Percentiles rank a stretch among this genome's conserved stretches.
These are phyloP conservation scores for Urocynchramus pylzowi DNA, from an alignment of 2,113 vertebrate genomes.

Conservation along the genomic window DNA sequence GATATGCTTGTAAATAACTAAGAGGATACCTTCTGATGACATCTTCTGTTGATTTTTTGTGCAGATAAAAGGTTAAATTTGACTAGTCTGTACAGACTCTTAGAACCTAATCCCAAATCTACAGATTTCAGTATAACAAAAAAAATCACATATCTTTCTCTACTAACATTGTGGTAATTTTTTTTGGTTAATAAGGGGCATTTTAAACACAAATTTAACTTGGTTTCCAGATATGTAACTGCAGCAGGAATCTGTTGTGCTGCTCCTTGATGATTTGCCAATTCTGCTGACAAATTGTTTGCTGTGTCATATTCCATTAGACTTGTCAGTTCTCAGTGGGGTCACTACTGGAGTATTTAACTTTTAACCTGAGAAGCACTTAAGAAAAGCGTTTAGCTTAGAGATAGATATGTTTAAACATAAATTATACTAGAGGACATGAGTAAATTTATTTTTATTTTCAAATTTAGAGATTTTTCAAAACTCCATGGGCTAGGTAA, in stretches of 20 bases:
- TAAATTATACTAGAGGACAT: background rate
- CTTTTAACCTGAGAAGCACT: slow-evolving; percentile 38
- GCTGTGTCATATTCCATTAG: slow-evolving; percentile 30
- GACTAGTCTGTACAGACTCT: background rate
- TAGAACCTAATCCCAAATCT: background rate
- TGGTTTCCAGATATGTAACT: background rate
- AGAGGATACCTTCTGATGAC: background rate
- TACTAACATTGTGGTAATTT: background rate
- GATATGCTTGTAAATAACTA: background rate
- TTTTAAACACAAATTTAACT: slow-evolving; percentile 29
- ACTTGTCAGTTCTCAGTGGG: slow-evolving; percentile 6
- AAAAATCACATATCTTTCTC: background rate
- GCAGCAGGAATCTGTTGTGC: slow-evolving; percentile 10
- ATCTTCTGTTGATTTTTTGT: background rate
- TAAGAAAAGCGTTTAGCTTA: slow-evolving; percentile 2
- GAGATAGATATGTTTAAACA: background rate
- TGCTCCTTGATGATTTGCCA: slow-evolving; percentile 53
- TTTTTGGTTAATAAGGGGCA: background rate
- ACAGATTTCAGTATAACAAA: background rate
- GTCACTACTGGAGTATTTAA: slow-evolving; percentile 27
- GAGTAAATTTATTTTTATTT: background rate
- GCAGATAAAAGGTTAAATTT: background rate
- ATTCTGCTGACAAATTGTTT: slow-evolving; percentile 33
- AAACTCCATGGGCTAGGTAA: background rate
- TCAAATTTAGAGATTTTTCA: background rate